Base-by-base conservation (phyloP, 2,888 invertebrate genomes). In the Cynaeus angustus region DNA sequence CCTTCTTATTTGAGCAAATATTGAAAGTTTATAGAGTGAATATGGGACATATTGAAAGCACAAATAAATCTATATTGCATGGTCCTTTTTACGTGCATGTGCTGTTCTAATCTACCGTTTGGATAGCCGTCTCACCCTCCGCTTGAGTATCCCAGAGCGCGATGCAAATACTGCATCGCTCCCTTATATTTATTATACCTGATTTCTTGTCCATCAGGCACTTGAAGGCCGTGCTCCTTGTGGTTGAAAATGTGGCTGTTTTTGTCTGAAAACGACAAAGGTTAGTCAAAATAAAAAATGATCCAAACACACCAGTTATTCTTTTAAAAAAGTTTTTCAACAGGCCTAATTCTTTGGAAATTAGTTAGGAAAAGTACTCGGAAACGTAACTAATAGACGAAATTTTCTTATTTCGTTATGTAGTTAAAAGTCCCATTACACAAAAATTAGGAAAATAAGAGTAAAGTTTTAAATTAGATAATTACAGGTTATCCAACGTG, bases 161-260 rank as follows among this genome's bases (percentile, higher is more conserved):
- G 83, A 82, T 84, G 83, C 79, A 84, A 76, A 74, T 81, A 82
- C 75, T 83, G 83, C 83, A 83, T 83, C 59, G 83, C 83, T 71
- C 83, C 83, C 75, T 82, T 84, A 82, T 82, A 82, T 80, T 82
- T 83, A 82, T 83, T 83, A 81, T 85, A 87, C 86, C 86, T 86
- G 77, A 82, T 77, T 71, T 82, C 83, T 76, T 77, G 75, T 61
- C 77, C 78, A 71, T 79, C 78, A 45, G 78, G 77, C 64, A 91
- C 83, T 78, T 88, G 88, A 79, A 91, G 84, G 61, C 91, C 91
- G 77, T 87, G 84, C 66, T 85, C 91, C 85, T 91, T 92, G 86
- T 92, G 92, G 82, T 89, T 92, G 85, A 92, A 92, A 81, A 91
- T 91, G 81, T 89, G 91, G 77, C 91, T 90, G 73, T 86, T 86